Conservation (phyloP, 2,797 vertebrate species). For the Anabacerthia variegaticeps region DNA sequence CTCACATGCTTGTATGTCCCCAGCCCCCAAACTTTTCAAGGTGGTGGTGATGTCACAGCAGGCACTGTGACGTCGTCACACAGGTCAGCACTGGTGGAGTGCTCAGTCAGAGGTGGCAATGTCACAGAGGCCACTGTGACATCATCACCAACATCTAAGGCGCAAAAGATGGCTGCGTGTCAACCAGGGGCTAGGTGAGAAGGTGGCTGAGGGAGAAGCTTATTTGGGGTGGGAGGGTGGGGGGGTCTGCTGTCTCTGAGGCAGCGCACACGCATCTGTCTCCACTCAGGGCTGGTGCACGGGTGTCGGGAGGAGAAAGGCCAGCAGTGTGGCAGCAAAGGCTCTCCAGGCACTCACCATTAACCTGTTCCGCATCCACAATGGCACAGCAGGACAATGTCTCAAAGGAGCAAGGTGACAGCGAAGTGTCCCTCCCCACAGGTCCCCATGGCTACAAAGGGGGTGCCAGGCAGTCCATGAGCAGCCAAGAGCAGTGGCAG, state of each 20-base stretch:
- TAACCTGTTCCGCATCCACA: rapidly evolving
- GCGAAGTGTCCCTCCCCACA: neutral
- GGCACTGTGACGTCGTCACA: rapidly evolving
- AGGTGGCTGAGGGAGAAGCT: rapidly evolving
- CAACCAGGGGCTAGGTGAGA: neutral
- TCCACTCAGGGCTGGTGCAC: neutral
- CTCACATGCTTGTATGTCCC: rapidly evolving
- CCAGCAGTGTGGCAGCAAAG: rapidly evolving
- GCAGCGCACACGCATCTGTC: rapidly evolving
- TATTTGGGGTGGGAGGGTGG: rapidly evolving
- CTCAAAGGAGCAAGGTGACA: neutral
- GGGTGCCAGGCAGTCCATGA: rapidly evolving
- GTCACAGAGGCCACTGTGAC: neutral
- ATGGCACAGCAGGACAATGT: too few relatives aligned
- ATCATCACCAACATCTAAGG: neutral
- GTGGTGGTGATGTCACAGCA: too few relatives aligned
- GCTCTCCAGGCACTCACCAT: rapidly evolving
- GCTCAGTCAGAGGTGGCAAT: neutral
- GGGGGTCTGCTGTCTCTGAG: rapidly evolving
- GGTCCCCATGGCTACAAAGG: rapidly evolving
- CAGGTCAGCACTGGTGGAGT: too few relatives aligned
- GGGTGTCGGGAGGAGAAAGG: neutral
- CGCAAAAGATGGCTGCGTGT: rapidly evolving
- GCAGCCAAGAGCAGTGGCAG: rapidly evolving
- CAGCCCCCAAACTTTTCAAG: neutral